Evolutionary conservation across 2,888 invertebrate species (phyloP), one percentile per base, ranked within the genome.

Genomic region (Ichneumon xanthorius): DNA sequence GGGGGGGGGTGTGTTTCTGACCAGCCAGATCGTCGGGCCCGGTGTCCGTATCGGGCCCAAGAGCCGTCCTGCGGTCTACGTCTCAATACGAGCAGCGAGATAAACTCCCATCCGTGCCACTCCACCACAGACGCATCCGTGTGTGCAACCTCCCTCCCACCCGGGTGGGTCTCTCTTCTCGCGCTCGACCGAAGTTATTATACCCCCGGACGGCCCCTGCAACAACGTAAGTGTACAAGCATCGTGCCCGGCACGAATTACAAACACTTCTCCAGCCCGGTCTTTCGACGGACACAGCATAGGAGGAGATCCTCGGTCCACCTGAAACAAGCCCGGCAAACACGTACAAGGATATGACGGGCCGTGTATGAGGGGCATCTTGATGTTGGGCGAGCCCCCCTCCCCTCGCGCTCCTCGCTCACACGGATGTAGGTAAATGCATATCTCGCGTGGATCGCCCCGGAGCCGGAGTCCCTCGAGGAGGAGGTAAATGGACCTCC

Each of bases 61-160:
- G 68, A 40, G 61, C 80, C 90, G 89, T 92, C 92, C 91, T 92
- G 92, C 90, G 91, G 91, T 92, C 76, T 85, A 93, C 92, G 92
- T 92, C 93, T 93, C 93, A 93, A 93, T 85, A 87, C 83, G 67
- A 82, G 82, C 11, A 53, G 84, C 53, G 58, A 30, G 72, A 81
- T 63, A 78, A 72, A 75, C 70, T 73, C 70, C 53, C 37, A 33
- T 61, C 73, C 68, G 65, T 67, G 67, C 11, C 72, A 70, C 68
- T 19, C 67, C 22, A 61, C 68, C 48, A 33, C 26, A 77, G 33
- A 48, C 61, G 16, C 73, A 19, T 33, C 50, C 50, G 37, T 3
- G 65, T 33, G 3, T 63, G 61, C 19, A 33, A 33, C 67, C 22
- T 71, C 53, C 1, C 3, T 16, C 9, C 6, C 40, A 6, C 26